These are phyloP conservation scores for Leptosomus discolor DNA, from an alignment of 2,113 vertebrate genomes.

Conservation along the genomic window DNA sequence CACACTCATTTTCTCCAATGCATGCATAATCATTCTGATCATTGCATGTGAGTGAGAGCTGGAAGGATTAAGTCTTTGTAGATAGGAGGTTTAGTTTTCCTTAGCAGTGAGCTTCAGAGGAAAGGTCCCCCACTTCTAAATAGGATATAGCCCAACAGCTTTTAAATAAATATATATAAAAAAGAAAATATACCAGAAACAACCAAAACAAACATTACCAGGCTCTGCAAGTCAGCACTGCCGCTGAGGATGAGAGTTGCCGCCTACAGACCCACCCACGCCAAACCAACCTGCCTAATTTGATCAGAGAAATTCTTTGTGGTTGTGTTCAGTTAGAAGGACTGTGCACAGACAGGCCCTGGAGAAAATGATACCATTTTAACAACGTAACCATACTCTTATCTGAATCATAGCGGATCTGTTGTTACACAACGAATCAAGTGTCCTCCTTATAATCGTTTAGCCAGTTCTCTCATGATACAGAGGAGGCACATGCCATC, in stretches of 20 bases:
- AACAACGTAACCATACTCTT: not conserved
- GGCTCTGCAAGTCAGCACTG: not conserved
- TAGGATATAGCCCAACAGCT: not conserved
- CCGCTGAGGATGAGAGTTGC: not conserved
- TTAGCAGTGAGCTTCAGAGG: not conserved
- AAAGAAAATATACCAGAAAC: not conserved
- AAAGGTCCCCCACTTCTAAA: not conserved
- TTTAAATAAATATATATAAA: not conserved
- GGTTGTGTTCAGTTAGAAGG: not conserved
- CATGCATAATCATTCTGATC: not conserved
- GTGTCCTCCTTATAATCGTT: not conserved
- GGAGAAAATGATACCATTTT: not conserved
- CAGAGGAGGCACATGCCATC: not conserved
- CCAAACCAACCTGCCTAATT: not conserved
- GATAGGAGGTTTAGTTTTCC: not conserved
- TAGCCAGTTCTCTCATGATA: not conserved
- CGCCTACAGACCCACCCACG: not conserved
- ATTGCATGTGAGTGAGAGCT: not conserved
- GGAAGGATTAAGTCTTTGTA: not conserved
- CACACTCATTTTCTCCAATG: not conserved
- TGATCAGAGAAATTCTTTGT: not conserved
- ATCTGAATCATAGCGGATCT: not conserved
- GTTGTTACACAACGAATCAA: not conserved
- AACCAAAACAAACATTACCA: not conserved
- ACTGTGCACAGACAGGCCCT: not conserved